Percentiles rank a stretch among this genome's conserved stretches.
Conservation (phyloP, 2,888 invertebrate species). For the Priocnemis perturbator region DNA sequence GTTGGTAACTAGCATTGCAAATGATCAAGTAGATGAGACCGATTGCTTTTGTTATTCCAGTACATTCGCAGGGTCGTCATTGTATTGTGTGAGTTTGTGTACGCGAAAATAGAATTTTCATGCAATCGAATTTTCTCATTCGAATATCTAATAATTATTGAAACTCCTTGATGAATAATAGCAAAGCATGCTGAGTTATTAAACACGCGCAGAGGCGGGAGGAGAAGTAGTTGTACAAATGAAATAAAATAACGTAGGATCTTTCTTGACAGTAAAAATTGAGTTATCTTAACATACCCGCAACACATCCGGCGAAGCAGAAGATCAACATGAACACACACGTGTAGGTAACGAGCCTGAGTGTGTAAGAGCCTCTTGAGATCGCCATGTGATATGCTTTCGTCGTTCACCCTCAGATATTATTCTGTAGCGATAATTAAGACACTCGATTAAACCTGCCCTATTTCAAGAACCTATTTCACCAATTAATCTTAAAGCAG, state of each 20-base stretch:
- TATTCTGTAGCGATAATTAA: background rate
- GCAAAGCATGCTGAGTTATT: no score
- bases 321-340: conserved; percentile 2
- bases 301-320: conserved; percentile 1
- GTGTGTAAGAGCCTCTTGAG: background rate
- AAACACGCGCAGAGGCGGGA: background rate
- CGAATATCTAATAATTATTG: no score
- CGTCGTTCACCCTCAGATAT: background rate
- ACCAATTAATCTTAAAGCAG: no score
- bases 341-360: background rate
- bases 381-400: background rate
- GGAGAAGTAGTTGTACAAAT: background rate
- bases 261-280: background rate
- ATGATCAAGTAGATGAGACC: background rate
- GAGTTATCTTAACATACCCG: background rate
- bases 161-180: no score
- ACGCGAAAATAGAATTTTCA: no score
- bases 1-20: background rate
- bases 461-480: no score
- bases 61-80: no score
- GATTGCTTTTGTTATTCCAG: no score
- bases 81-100: no score
- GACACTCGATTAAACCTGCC: no score
- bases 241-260: background rate
- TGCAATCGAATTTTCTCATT: no score